phyloP scores from a whole-genome alignment of 2,113 vertebrate genomes.

The Emydocephalus ijimae region DNA sequence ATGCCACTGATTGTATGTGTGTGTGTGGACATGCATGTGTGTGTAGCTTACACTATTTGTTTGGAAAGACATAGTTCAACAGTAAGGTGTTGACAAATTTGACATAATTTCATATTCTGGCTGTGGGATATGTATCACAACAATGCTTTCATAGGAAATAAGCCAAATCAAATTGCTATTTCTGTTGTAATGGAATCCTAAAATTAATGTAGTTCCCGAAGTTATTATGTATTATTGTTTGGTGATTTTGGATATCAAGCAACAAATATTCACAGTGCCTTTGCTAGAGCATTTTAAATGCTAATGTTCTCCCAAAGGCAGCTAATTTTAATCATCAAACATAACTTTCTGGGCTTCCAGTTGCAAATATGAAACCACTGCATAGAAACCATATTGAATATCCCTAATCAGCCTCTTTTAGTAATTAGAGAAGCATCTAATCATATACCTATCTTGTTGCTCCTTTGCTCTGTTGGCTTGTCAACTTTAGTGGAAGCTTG shows the following conservation, averaged over 20 bases:
- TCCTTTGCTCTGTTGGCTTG: constrained; percentile 45
- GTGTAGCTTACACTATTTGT: not conserved
- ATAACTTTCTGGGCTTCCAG: constrained; percentile 31
- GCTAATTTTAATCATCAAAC: constrained; percentile 25
- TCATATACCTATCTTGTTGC: constrained; percentile 40
- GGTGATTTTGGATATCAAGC: constrained; percentile 25
- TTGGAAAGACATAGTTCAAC: not conserved
- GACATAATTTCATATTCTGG: constrained; percentile 22
- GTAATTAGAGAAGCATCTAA: constrained; percentile 59
- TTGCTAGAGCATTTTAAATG: constrained; percentile 49
- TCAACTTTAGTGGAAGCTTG: constrained; percentile 48
- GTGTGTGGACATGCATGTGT: too few species aligned
- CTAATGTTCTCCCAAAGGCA: constrained; percentile 45
- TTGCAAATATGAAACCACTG: constrained; percentile 39
- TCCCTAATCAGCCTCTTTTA: constrained; percentile 53
- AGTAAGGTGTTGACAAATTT: not conserved
- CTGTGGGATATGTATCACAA: not conserved
- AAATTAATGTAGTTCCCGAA: constrained; percentile 7
- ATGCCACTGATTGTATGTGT: not conserved
- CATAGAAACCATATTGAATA: constrained; percentile 37
- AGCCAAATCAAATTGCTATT: constrained; percentile 2
- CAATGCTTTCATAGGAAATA: not conserved
- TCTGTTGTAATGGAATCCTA: constrained; percentile 16
- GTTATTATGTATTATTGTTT: not conserved
- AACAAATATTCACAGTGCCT: constrained; percentile 23